Evolutionary conservation across 2,797 vertebrate genomes (phyloP), one percentile per base, ranked within the genome.

Genomic region (Alauda arvensis): DNA sequence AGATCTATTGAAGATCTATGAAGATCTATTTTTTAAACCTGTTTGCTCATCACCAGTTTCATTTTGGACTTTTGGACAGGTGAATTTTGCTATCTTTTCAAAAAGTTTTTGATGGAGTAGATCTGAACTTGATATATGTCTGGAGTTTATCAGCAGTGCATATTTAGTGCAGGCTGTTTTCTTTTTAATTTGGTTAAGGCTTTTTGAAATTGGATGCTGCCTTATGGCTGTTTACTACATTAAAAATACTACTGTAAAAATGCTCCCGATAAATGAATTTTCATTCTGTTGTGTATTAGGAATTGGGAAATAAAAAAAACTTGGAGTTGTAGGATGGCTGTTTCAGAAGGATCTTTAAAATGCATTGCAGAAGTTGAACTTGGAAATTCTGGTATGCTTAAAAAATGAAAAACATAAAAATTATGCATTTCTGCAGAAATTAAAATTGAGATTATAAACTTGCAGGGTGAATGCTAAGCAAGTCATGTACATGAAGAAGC

Each of bases 261-360:
- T 71, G 67, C 28, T 89, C 49, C 61, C 75, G 68, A 49, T 33
- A 61, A 42, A 59, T 87, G 48, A 57, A 72, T 89, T 92, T 82
- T 83, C 46, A 45, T 88, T 43, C 28, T 70, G 14, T 66, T 20
- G 68, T 5, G 1, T 76, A 25, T 82, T 71, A 87, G 52, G 24
- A 56, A 13, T 10, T 77, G 26, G 42, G 56, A 65, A 85, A 63
- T 62, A 48, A 74, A 82, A 82, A 80, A 80, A 18, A 3, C 2
- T 4, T 67, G 40, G 43, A 74, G n/a, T 45, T 6, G 3, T 39
- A 69, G n/a, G 37, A 24, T 51, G 93, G 43, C 21, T 25, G 2
- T 89, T 95, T 92, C n/a, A 90, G 80, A 78, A 81, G 6, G 7
- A 61, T 69, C 60, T 78, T 69, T 37, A 60, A 80, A 79, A 60